Evolutionary conservation across 2,888 invertebrate genomes (phyloP), one percentile per base, ranked within the genome.

Genomic region (Caenorhabditis sp.): DNA sequence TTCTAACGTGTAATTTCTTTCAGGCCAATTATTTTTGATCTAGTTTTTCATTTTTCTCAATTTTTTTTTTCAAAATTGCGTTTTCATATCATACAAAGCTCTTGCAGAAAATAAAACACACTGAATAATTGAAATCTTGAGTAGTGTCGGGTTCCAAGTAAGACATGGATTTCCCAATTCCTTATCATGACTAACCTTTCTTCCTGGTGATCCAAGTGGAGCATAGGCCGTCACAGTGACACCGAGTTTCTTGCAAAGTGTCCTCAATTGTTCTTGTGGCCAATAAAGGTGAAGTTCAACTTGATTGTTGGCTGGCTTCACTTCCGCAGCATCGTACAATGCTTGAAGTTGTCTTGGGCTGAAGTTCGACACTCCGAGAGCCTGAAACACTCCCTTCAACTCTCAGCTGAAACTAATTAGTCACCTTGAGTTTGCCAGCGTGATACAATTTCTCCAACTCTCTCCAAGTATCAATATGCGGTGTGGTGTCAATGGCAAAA

Each of bases 221-320:
- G 75, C 79, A 70, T 80, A 82, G 8, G 81, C 77, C 3, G 82
- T 82, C 65, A 82, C 49, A 10, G 70, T 66, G 5, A 95, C 92
- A n/a, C 91, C 90, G 50, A 92, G 89, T 50, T 90, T 88, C 63
- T 90, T 90, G 80, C 93, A 92, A 49, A 91, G 91, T 1, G 91
- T 89, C 4, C 83, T 63, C 70, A 93, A 87, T 21, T 91, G 90
- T 25, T 90, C 88, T 88, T 93, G 93, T 88, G 93, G 94, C 84
- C 93, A 92, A 81, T 93, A 92, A 26, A 92, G 91, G 85, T 94
- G 93, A 31, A 93, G 89, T 88, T 95, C 94, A 27, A 62, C 86
- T 76, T 87, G 87, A 8, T 85, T 69, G 62, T 83, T 84, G 1
- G 78, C 57, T 8, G 86, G 86, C 59, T 87, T 83, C 59, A 87